Evolutionary conservation across 2,113 vertebrate species (phyloP).

Genomic region (Cynopterus brachyotis): DNA sequence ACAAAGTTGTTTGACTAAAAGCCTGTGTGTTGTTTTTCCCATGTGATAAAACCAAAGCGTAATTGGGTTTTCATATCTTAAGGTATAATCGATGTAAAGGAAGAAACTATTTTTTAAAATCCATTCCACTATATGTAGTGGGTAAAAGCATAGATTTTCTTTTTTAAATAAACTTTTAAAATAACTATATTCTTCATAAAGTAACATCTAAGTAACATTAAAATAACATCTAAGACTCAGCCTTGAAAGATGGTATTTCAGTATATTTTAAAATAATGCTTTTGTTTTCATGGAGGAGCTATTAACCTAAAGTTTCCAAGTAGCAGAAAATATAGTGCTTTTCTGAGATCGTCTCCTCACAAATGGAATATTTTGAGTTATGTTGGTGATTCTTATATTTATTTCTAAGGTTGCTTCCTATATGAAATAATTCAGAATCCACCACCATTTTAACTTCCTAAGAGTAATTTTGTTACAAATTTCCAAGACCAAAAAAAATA

Average conservation of each 20-base stretch:
- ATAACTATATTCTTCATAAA: constrained; percentile 39
- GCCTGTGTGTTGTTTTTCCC: constrained; percentile 75
- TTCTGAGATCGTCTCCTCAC: neutral
- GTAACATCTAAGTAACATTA: too few relatives aligned
- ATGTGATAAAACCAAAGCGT: constrained; percentile 65
- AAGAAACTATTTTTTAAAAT: constrained; percentile 29
- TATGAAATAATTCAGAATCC: constrained; percentile 21
- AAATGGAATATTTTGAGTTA: neutral
- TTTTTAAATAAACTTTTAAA: constrained; percentile 27
- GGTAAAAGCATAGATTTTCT: neutral
- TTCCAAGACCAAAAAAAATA: neutral
- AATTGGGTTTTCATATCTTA: constrained; percentile 56
- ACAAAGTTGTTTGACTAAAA: constrained; percentile 86
- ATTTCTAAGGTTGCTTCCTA: constrained; percentile 4
- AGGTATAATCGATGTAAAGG: constrained; percentile 18
- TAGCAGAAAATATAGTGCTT: constrained; percentile 35
- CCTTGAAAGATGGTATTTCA: neutral
- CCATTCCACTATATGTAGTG: neutral
- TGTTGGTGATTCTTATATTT: neutral
- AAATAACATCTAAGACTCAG: constrained; percentile 15
- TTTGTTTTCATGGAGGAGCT: constrained; percentile 29
- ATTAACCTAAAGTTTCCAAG: constrained; percentile 7
- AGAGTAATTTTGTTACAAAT: neutral
- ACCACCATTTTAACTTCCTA: neutral
- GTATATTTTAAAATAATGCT: neutral